Conservation (phyloP, 2,797 vertebrate genomes). For the Hyperoplus immaculatus region DNA sequence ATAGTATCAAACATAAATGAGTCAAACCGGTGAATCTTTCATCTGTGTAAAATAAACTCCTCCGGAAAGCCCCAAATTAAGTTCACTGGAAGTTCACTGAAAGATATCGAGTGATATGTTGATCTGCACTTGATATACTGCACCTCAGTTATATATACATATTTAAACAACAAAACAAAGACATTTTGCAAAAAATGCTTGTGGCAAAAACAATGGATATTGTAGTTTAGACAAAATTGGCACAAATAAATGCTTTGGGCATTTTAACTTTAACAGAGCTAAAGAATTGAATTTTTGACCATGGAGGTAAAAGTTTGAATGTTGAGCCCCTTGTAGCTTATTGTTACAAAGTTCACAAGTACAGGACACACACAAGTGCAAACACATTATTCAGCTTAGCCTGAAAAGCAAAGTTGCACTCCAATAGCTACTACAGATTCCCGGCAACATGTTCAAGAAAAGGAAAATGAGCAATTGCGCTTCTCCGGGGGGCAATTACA, state of each 20-base stretch:
- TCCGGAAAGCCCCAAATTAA: neutral
- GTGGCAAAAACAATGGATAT: neutral
- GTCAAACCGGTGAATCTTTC: neutral
- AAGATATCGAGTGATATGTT: neutral
- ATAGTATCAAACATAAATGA: slow-evolving; percentile 8
- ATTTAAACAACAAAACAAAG: neutral
- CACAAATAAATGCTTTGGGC: neutral
- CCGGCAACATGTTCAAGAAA: slow-evolving; percentile 9
- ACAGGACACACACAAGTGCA: neutral
- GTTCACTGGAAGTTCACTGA: neutral
- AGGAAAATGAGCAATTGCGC: slow-evolving; percentile 23
- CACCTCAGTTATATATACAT: neutral
- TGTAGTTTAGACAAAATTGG: neutral
- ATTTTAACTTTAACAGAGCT: neutral
- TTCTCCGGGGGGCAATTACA: slow-evolving; percentile 68
- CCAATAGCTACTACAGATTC: neutral
- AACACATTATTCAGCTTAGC: too few species aligned
- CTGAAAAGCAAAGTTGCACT: neutral
- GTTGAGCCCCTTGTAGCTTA: rapidly evolving
- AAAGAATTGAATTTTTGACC: too few species aligned
- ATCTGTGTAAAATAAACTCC: neutral
- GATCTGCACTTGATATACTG: neutral
- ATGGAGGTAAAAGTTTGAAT: neutral
- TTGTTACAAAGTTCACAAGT: neutral
- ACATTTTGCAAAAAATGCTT: neutral